Conservation (phyloP, 2,113 vertebrate species). For the Pan paniscus region DNA sequence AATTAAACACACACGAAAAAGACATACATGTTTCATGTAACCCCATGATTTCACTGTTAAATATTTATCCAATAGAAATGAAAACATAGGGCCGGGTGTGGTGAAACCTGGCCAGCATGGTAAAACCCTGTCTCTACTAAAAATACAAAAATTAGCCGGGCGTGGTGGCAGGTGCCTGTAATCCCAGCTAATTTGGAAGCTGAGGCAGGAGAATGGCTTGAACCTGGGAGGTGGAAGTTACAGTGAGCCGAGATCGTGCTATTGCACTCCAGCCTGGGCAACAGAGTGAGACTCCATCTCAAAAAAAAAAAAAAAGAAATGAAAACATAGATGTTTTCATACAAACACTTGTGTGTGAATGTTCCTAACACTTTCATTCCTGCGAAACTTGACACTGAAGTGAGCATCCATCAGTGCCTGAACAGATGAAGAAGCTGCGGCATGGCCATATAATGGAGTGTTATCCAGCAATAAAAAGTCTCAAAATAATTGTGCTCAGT, state of each 20-base stretch:
- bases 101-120: too few relatives aligned
- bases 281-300: too few relatives aligned
- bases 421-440: not conserved
- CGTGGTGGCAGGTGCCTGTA: too few relatives aligned
- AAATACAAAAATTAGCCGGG: too few relatives aligned
- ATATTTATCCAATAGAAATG: not conserved
- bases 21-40: not conserved
- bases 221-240: too few relatives aligned
- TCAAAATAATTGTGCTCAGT: not conserved
- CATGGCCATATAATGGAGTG: not conserved
- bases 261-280: too few relatives aligned
- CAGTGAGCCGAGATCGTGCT: too few relatives aligned
- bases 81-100: not conserved
- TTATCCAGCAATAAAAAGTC: not conserved
- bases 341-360: not conserved
- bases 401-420: not conserved
- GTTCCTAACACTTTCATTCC: not conserved
- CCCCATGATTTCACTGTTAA: not conserved
- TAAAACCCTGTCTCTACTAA: too few relatives aligned
- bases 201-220: too few relatives aligned
- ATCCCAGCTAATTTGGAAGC: too few relatives aligned
- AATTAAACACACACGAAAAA: not conserved
- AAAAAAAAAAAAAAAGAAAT: too few relatives aligned
- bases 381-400: not conserved
- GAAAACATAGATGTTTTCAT: too few relatives aligned